phyloP scores from a whole-genome alignment of 2,797 vertebrate species.

The Propithecus deckenii region DNA sequence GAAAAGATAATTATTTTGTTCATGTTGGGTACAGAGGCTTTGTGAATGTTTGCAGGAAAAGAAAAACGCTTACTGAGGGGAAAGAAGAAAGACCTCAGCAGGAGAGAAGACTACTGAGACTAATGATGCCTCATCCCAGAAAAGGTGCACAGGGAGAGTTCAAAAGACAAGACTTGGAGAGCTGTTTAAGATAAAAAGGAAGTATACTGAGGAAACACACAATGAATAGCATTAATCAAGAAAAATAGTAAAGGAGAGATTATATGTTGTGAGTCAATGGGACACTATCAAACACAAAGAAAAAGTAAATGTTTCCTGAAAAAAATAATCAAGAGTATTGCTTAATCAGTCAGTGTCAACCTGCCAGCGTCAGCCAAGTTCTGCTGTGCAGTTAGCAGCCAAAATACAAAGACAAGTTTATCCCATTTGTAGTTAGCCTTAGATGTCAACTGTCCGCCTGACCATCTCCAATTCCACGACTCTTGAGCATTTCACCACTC shows the following conservation, averaged over 20 bases:
- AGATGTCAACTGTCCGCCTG: neutral
- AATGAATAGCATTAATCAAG: neutral
- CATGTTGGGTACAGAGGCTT: neutral
- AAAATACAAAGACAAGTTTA: neutral
- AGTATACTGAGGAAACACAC: neutral
- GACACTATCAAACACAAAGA: neutral
- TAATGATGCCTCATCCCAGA: neutral
- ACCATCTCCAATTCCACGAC: neutral
- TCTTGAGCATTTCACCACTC: neutral
- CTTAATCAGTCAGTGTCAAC: neutral
- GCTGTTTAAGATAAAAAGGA: neutral
- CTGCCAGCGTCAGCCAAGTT: neutral
- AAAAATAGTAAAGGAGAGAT: neutral
- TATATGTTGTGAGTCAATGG: neutral
- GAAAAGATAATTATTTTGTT: neutral
- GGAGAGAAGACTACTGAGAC: neutral
- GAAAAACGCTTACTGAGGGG: neutral
- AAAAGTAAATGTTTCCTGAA: neutral
- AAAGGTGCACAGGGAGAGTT: neutral
- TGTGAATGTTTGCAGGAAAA: neutral
- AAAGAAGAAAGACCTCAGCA: conserved; percentile 57
- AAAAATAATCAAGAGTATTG: neutral
- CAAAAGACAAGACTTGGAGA: neutral
- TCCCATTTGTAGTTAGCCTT: neutral
- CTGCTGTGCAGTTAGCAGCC: neutral